Conservation (phyloP, 2,888 invertebrate species). For the Empis stercorea region DNA sequence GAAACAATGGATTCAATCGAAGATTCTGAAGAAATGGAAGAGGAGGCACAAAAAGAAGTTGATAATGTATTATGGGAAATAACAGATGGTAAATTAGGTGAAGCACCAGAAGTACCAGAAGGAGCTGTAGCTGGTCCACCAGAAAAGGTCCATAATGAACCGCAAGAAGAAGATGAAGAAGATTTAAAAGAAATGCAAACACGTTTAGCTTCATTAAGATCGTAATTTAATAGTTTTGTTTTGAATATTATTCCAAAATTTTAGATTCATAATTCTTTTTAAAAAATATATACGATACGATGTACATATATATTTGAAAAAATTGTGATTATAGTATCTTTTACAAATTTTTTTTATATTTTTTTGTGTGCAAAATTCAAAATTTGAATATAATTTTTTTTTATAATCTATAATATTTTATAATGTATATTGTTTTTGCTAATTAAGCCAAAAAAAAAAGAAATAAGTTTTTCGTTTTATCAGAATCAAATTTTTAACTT, state of each 20-base stretch:
- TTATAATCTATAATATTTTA: too few relatives aligned
- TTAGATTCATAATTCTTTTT: too few relatives aligned
- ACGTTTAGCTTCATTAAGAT: constrained; percentile 73
- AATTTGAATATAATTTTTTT: too few relatives aligned
- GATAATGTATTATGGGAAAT: constrained; percentile 86
- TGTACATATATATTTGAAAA: too few relatives aligned
- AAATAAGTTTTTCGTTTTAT: too few relatives aligned
- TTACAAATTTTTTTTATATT: not conserved
- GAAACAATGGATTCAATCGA: constrained; percentile 91
- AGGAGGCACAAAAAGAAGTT: constrained; percentile 86
- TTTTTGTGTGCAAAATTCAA: too few relatives aligned
- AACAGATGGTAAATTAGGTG: constrained; percentile 82
- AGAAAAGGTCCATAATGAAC: constrained; percentile 42
- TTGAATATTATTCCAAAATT: too few relatives aligned
- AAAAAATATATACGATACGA: too few relatives aligned
- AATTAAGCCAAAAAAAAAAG: too few relatives aligned
- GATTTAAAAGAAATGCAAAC: constrained; percentile 89
- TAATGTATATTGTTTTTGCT: too few relatives aligned
- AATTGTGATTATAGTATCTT: not conserved
- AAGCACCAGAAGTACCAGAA: constrained; percentile 71
- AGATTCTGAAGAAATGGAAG: constrained; percentile 90
- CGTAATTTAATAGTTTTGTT: constrained; percentile 41
- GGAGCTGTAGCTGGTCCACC: constrained; percentile 46
- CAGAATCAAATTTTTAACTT: too few relatives aligned
- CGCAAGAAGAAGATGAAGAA: constrained; percentile 48